Evolutionary conservation across 2,888 invertebrate species (phyloP).

Genomic region (Andricus curvator): DNA sequence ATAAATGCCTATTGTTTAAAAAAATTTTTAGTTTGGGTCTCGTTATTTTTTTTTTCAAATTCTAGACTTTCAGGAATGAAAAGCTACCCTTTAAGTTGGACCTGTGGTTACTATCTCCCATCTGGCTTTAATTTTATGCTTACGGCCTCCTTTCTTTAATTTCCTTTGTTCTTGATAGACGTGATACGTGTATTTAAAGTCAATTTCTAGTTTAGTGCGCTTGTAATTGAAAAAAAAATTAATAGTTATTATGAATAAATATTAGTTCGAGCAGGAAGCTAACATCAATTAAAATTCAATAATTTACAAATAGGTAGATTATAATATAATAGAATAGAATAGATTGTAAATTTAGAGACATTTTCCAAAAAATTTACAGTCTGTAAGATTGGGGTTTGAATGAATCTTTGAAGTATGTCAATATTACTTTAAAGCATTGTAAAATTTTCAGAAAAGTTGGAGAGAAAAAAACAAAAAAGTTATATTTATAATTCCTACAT

Average conservation of each 20-base stretch:
- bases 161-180: constrained; percentile 2
- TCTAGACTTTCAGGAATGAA: not conserved
- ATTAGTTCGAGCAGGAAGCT: too few relatives aligned
- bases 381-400: too few relatives aligned
- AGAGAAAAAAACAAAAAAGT: too few relatives aligned
- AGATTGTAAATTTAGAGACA: too few relatives aligned
- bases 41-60: not conserved
- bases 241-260: not conserved
- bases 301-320: too few relatives aligned
- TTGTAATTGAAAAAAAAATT: not conserved
- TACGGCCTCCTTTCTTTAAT: not conserved
- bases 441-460: too few relatives aligned
- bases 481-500: too few relatives aligned
- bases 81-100: not conserved
- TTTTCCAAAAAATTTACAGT: too few relatives aligned
- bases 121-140: constrained; percentile 4
- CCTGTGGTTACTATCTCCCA: not conserved
- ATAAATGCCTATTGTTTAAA: not conserved
- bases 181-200: not conserved
- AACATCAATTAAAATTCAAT: too few relatives aligned
- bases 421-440: too few relatives aligned
- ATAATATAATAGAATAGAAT: too few relatives aligned
- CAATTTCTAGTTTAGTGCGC: not conserved
- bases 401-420: too few relatives aligned
- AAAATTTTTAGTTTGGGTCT: not conserved